A percentile compares a stretch with the other conserved stretches of the same genome.
Evolutionary conservation across 2,888 invertebrate genomes (phyloP).

Genomic region (Limnephilus auricula): DNA sequence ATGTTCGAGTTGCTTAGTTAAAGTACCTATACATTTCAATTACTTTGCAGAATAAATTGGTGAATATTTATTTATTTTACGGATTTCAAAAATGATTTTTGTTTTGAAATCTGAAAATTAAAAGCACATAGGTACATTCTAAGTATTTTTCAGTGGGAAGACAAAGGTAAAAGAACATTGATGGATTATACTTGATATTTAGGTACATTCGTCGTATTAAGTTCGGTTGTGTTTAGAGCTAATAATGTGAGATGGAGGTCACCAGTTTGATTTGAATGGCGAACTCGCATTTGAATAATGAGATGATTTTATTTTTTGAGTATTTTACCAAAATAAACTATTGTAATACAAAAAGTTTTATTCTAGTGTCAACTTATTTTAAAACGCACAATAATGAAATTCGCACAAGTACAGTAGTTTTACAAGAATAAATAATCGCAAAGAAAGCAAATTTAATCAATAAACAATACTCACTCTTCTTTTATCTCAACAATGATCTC

Average conservation of each 20-base stretch:
- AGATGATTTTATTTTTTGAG: neutral
- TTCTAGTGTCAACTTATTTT: neutral
- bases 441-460: neutral
- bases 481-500: constrained; percentile 63
- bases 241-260: neutral
- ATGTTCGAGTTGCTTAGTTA: too few species aligned
- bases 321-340: neutral
- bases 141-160: neutral
- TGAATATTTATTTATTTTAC: too few species aligned
- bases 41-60: too few species aligned
- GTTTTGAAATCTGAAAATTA: neutral
- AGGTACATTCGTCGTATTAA: neutral
- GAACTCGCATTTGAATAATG: neutral
- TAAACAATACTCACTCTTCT: constrained; percentile 61
- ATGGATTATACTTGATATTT: neutral
- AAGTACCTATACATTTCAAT: too few species aligned
- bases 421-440: neutral
- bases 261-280: neutral
- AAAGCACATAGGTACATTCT: neutral
- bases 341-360: neutral
- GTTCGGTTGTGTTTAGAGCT: neutral
- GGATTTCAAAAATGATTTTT: too few species aligned
- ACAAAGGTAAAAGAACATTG: neutral
- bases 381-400: neutral
- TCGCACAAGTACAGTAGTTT: neutral